These are phyloP conservation scores for Diarsia mendica DNA, from an alignment of 2,888 invertebrate genomes.

Conservation along the genomic window DNA sequence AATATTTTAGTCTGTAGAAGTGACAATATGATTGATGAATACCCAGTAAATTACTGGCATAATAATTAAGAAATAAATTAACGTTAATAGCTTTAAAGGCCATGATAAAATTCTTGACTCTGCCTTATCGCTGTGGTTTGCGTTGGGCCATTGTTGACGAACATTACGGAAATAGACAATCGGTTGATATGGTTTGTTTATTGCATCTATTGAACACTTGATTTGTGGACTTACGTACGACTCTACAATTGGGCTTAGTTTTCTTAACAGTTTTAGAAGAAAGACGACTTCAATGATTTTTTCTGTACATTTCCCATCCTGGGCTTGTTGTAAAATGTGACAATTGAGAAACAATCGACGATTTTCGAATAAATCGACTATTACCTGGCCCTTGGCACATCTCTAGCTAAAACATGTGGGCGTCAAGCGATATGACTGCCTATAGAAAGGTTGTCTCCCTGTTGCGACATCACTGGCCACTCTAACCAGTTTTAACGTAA, in stretches of 20 bases:
- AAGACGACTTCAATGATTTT: neutral
- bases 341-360: constrained; percentile 16
- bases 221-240: constrained; percentile 51
- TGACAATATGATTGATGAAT: constrained; percentile 44
- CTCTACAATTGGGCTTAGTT: constrained; percentile 11
- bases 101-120: constrained; percentile 61
- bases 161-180: constrained; percentile 60
- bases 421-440: constrained; percentile 76
- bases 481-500: constrained; percentile 60
- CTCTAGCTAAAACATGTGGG: constrained; percentile 77
- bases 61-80: constrained; percentile 55
- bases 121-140: constrained; percentile 54
- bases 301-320: neutral
- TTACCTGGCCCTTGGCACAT: constrained; percentile 58
- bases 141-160: constrained; percentile 53
- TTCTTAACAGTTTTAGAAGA: neutral
- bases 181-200: constrained; percentile 49
- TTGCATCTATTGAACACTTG: constrained; percentile 50
- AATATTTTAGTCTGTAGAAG: neutral
- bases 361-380: constrained; percentile 8
- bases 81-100: constrained; percentile 49
- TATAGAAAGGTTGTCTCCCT: constrained; percentile 78
- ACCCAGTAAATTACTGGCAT: constrained; percentile 18
- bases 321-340: neutral
- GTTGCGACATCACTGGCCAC: constrained; percentile 78